These are phyloP conservation scores for Mesembrinibis cayennensis DNA, from an alignment of 2,113 vertebrate genomes.

Conservation along the genomic window DNA sequence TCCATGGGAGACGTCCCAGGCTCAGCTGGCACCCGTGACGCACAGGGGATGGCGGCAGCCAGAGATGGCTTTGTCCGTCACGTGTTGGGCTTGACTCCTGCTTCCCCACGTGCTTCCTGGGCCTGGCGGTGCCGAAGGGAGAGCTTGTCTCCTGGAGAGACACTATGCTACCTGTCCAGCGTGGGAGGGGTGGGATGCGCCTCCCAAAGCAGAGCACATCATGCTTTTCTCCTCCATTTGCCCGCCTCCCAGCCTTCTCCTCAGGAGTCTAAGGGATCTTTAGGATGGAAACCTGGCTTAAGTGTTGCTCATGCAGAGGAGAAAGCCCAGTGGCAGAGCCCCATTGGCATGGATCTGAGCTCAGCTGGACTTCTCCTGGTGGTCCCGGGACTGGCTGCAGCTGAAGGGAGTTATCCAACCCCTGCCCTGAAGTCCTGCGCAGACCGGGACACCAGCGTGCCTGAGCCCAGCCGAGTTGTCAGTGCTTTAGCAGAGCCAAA, in stretches of 20 bases:
- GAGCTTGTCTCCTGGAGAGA: background rate
- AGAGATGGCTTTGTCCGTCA: background rate
- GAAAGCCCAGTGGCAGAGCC: background rate
- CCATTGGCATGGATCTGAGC: background rate
- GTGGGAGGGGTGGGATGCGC: accelerated
- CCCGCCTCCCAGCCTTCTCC: background rate
- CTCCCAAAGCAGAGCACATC: background rate
- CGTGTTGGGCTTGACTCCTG: background rate
- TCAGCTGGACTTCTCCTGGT: background rate
- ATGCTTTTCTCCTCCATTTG: background rate
- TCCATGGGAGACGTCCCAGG: background rate
- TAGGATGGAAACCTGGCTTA: background rate
- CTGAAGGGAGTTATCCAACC: background rate
- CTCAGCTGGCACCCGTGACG: accelerated
- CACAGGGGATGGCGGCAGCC: background rate
- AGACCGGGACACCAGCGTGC: background rate
- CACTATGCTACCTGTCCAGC: background rate
- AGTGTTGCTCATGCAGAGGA: background rate
- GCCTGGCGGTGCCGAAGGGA: background rate
- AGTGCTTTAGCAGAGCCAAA: background rate
- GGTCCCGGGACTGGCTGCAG: background rate
- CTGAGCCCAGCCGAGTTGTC: background rate
- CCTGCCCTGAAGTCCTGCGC: background rate
- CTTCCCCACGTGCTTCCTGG: accelerated
- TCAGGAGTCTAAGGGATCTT: background rate